A percentile compares a stretch with the other conserved stretches of the same genome.
Evolutionary conservation across 2,888 invertebrate genomes (phyloP).

Genomic region (Ypsolopha scabrella): DNA sequence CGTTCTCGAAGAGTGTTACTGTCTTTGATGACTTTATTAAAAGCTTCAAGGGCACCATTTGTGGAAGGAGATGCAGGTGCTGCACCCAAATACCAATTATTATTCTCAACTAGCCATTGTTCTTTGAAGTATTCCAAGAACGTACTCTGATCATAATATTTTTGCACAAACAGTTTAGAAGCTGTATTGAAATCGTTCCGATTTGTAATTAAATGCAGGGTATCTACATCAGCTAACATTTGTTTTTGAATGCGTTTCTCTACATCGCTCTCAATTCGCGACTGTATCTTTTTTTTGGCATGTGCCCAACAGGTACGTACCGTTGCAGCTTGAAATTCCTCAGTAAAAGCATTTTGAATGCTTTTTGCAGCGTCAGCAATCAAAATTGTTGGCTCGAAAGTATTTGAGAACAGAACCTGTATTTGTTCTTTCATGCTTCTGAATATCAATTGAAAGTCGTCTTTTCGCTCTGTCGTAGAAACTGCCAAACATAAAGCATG

Average conservation of each 20-base stretch:
- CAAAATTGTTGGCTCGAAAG: conserved; percentile 3
- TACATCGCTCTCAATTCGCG: conserved; percentile 1
- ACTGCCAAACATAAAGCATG: not conserved
- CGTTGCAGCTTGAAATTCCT: conserved; percentile 8
- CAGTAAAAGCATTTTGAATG: conserved; percentile 12
- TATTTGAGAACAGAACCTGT: not conserved
- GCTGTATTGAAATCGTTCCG: not conserved
- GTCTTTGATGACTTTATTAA: conserved; percentile 12
- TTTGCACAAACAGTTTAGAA: not conserved
- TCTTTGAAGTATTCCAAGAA: conserved; percentile 10
- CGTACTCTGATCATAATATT: conserved; percentile 1
- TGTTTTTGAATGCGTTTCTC: conserved; percentile 2
- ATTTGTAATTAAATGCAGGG: not conserved
- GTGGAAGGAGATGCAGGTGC: conserved; percentile 10
- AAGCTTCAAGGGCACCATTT: conserved; percentile 12
- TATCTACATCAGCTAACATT: conserved; percentile 5
- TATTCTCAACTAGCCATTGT: conserved; percentile 9
- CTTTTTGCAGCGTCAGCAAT: conserved; percentile 9
- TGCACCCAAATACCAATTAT: conserved; percentile 9
- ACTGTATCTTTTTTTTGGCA: conserved; percentile 9
- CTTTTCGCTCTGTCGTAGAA: not conserved
- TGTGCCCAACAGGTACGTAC: conserved; percentile 9
- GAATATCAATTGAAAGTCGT: conserved; percentile 1
- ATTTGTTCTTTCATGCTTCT: not conserved
- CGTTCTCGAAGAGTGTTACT: conserved; percentile 10